Evolutionary conservation across 2,113 vertebrate genomes (phyloP).

Genomic region (Rhea pennata): DNA sequence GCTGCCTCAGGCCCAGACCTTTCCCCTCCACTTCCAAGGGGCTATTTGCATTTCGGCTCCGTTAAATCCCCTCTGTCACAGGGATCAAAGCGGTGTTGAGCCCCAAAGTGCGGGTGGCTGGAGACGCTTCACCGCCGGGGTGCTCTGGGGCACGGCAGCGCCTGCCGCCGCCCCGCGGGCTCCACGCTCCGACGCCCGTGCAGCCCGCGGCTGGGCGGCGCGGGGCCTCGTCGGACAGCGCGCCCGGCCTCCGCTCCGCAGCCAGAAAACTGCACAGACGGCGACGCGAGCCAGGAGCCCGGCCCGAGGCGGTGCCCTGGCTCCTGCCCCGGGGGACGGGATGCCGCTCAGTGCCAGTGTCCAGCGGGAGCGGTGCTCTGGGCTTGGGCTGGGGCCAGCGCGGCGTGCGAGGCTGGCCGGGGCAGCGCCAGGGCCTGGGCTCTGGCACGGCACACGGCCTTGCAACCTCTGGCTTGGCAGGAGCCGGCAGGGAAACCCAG

Average conservation of each 20-base stretch:
- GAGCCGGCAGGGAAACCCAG: neutral
- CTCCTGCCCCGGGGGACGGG: neutral
- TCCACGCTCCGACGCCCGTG: too few relatives aligned
- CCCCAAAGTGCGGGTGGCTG: too few relatives aligned
- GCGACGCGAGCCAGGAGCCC: too few relatives aligned
- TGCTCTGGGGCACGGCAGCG: too few relatives aligned
- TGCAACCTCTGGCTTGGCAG: neutral
- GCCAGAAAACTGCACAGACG: neutral
- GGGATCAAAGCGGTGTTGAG: too few relatives aligned
- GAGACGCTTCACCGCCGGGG: too few relatives aligned
- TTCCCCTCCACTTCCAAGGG: too few relatives aligned
- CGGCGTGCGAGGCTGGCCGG: neutral
- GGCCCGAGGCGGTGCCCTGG: neutral
- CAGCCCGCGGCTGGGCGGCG: too few relatives aligned
- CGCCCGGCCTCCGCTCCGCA: neutral
- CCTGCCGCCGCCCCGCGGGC: too few relatives aligned
- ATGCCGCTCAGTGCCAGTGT: neutral
- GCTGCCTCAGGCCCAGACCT: fast-evolving
- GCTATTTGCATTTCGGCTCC: too few relatives aligned
- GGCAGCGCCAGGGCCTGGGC: neutral
- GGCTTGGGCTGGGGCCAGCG: conserved; percentile 27
- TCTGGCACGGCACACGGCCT: neutral
- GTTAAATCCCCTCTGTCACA: too few relatives aligned
- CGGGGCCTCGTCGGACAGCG: too few relatives aligned
- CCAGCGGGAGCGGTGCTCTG: neutral